phyloP scores from a whole-genome alignment of 2,113 vertebrate genomes.

The Seriola aureovittata region DNA sequence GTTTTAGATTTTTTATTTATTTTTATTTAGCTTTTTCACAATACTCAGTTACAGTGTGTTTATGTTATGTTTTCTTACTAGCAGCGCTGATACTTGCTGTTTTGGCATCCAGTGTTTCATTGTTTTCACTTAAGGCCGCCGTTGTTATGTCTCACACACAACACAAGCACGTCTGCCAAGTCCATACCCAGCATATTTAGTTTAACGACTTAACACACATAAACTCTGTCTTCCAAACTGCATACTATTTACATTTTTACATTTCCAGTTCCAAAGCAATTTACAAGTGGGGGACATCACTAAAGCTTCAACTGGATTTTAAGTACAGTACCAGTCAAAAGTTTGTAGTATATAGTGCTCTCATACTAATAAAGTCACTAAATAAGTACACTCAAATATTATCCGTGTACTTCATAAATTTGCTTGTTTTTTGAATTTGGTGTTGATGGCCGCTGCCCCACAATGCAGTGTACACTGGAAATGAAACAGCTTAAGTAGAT shows the following conservation, averaged over 20 bases:
- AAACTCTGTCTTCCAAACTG: not conserved
- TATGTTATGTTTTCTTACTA: not conserved
- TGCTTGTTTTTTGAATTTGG: too few relatives aligned
- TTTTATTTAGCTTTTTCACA: too few relatives aligned
- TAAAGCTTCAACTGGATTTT: not conserved
- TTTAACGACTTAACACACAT: not conserved
- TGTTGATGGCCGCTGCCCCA: too few relatives aligned
- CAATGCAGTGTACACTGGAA: too few relatives aligned
- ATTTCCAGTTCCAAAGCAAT: too few relatives aligned
- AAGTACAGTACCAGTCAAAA: not conserved
- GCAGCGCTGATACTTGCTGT: not conserved
- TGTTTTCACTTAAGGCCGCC: constrained; percentile 1
- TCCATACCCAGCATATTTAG: not conserved
- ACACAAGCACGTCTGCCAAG: not conserved
- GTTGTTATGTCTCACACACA: not conserved
- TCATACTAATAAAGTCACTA: not conserved
- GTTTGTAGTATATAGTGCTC: not conserved
- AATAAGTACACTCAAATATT: too few relatives aligned
- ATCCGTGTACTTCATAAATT: not conserved
- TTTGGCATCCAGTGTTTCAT: constrained; percentile 3
- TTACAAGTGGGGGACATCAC: too few relatives aligned
- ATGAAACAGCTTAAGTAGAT: too few relatives aligned
- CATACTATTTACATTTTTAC: too few relatives aligned
- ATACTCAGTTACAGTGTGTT: not conserved
- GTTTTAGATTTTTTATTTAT: too few relatives aligned